Evolutionary conservation across 2,797 vertebrate genomes (phyloP), one percentile per base, ranked within the genome.

Genomic region (Acipenser oxyrinchus): DNA sequence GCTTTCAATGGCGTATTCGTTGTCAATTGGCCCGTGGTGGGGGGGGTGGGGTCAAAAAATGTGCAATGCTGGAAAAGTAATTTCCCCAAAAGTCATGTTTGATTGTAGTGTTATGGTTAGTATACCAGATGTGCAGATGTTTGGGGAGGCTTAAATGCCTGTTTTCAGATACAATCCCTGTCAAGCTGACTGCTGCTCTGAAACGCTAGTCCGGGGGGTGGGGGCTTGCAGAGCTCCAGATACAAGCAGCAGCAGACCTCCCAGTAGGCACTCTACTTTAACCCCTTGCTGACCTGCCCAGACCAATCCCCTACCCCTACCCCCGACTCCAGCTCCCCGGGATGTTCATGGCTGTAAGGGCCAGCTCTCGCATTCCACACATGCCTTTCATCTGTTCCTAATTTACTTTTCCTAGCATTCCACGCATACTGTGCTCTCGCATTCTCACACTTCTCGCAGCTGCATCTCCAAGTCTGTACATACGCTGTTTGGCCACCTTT

Each of bases 321-420:
- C 61, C 68, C 67, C 9, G 60, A 63, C 55, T 76, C 59, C 37
- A 55, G 66, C 51, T 60, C 69, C 51, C 66, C 71, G 64, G 64
- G 64, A 67, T 70, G 74, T 72, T 68, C 69, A 66, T 68, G 76
- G 72, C 67, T 72, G 66, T 73, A 69, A 73, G 74, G 72, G 70
- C 68, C 67, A 71, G 69, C 66, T 37, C 63, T 37, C 8, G 49
- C 71, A 76, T 78, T 74, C 76, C 74, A 6, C 5, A 37, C 72
- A 78, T 76, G 63, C 59, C 64, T 74, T 57, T 68, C 12, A 59
- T 67, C 72, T 69, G 68, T 70, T 72, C 70, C 58, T 53, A 59
- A 69, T 11, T 66, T 71, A 66, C 72, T 64, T 64, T 65, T 75
- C 69, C 60, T 18, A 71, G 69, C 76, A 72, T 78, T 72, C 69